Conservation (phyloP, 2,797 vertebrate genomes). For the Melanogrammus aeglefinus region DNA sequence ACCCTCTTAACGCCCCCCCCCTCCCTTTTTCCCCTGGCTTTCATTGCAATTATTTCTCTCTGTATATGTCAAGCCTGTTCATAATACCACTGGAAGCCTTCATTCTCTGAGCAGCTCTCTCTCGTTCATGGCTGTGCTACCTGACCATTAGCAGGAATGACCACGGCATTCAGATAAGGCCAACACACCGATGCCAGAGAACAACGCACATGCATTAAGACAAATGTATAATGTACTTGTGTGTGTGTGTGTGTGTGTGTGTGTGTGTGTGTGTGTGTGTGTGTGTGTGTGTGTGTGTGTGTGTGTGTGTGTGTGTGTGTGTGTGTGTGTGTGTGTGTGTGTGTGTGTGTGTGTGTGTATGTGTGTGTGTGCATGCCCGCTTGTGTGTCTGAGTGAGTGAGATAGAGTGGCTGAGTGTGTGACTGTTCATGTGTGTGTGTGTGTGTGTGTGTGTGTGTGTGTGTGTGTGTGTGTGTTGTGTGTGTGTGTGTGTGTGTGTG, state of each 20-base stretch:
- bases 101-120: conserved; percentile 64
- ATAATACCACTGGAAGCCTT: conserved; percentile 48
- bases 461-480: not conserved
- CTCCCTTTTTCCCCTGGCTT: conserved; percentile 8
- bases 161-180: conserved; percentile 77
- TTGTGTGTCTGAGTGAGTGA: too few relatives aligned
- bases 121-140: conserved; percentile 64
- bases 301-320: too few relatives aligned
- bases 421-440: too few relatives aligned
- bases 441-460: too few relatives aligned
- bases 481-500: too few relatives aligned
- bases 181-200: conserved; percentile 56
- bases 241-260: not conserved
- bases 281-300: not conserved
- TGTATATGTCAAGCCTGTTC: conserved; percentile 10
- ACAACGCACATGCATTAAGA: conserved; percentile 56
- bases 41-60: conserved; percentile 3
- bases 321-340: not conserved
- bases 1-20: conserved; percentile 27
- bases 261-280: too few relatives aligned
- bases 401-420: too few relatives aligned
- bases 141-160: conserved; percentile 74
- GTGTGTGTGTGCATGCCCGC: too few relatives aligned
- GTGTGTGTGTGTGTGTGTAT: not conserved
- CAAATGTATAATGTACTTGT: not conserved